Evolutionary conservation across 2,113 vertebrate species (phyloP).

Genomic region (Gymnocephalus cernua): DNA sequence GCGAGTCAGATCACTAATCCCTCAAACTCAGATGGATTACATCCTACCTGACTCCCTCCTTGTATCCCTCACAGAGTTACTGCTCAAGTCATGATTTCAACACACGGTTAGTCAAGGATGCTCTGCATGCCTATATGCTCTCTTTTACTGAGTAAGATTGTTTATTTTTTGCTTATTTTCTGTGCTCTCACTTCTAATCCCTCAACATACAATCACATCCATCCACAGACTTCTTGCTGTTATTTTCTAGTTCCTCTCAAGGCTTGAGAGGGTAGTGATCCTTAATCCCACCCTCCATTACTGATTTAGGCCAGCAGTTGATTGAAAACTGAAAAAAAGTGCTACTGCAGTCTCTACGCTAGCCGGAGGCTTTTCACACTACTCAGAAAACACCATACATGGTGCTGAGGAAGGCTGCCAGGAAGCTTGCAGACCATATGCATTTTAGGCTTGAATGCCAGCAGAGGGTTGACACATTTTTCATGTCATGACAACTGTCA

Average conservation of each 20-base stretch:
- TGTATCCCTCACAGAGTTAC: conserved; percentile 28
- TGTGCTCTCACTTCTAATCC: conserved; percentile 61
- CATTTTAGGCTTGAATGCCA: conserved; percentile 70
- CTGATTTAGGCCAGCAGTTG: conserved; percentile 75
- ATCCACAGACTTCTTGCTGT: conserved; percentile 52
- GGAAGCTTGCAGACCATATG: conserved; percentile 58
- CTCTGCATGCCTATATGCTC: conserved; percentile 8
- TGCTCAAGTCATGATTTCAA: conserved; percentile 40
- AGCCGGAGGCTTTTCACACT: conserved; percentile 64
- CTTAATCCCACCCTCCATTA: conserved; percentile 68
- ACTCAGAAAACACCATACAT: conserved; percentile 54
- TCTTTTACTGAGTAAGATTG: conserved; percentile 21
- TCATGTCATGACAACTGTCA: conserved; percentile 60
- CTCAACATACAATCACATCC: conserved; percentile 54
- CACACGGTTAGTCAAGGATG: conserved; percentile 51
- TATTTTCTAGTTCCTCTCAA: conserved; percentile 58
- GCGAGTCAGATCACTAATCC: conserved; percentile 46
- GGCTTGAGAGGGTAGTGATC: conserved; percentile 56
- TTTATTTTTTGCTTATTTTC: conserved; percentile 37
- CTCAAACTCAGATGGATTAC: conserved; percentile 57
- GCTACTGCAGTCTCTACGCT: conserved; percentile 56
- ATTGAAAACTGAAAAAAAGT: conserved; percentile 77
- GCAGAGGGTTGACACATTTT: conserved; percentile 66
- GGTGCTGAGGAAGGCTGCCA: conserved; percentile 56
- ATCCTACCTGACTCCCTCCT: conserved; percentile 30